phyloP scores from a whole-genome alignment of 2,113 vertebrate genomes.

The Cnemophilus loriae region DNA sequence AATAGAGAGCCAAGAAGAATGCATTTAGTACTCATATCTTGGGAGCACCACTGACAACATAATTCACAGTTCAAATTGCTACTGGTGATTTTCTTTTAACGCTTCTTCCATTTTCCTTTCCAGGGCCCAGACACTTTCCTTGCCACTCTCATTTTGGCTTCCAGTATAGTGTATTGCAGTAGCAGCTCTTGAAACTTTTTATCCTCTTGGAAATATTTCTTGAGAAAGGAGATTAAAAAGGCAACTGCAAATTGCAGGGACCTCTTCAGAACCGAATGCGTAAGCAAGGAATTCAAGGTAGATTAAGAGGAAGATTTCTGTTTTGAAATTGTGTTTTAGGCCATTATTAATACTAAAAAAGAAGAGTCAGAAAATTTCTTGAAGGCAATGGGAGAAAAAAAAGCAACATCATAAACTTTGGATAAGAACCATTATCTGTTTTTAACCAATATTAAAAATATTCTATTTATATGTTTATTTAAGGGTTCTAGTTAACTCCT shows the following conservation, averaged over 20 bases:
- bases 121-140: not conserved
- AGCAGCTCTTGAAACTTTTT: not conserved
- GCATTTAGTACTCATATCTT: not conserved
- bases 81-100: not conserved
- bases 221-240: not conserved
- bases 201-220: not conserved
- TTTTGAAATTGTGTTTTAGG: not conserved
- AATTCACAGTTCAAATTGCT: not conserved
- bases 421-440: not conserved
- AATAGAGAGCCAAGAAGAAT: not conserved
- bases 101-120: not conserved
- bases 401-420: not conserved
- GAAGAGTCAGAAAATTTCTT: not conserved
- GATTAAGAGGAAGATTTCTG: not conserved
- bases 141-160: not conserved
- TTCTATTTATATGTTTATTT: not conserved
- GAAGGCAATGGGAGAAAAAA: not conserved
- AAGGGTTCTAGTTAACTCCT: not conserved
- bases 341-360: not conserved
- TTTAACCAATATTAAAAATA: not conserved
- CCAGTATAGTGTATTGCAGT: not conserved
- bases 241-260: not conserved
- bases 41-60: not conserved
- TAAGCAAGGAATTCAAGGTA: not conserved
- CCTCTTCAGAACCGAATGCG: not conserved